Conservation (phyloP, 2,797 vertebrate genomes). For the Anabacerthia variegaticeps region DNA sequence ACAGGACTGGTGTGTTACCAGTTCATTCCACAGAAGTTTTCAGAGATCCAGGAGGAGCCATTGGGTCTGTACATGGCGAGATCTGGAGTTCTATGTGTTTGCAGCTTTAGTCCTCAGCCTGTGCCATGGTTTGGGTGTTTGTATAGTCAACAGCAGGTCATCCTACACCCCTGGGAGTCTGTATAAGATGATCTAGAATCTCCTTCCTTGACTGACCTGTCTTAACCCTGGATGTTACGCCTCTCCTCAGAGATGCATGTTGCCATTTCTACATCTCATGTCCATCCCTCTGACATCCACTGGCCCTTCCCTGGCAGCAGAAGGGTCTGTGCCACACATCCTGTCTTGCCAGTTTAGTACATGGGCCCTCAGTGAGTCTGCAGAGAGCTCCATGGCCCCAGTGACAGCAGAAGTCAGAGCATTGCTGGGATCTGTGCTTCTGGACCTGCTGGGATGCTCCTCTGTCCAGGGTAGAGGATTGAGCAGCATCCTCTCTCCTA, state of each 20-base stretch:
- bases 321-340: neutral
- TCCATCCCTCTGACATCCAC: neutral
- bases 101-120: neutral
- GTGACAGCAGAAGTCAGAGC: neutral
- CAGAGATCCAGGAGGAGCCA: neutral
- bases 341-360: neutral
- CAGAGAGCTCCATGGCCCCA: neutral
- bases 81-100: neutral
- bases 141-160: neutral
- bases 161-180: neutral
- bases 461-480: neutral
- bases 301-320: neutral
- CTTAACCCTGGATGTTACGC: neutral
- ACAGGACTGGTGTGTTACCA: accelerated
- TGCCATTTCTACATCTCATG: neutral
- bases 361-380: neutral
- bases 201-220: neutral
- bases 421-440: neutral
- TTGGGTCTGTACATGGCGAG: neutral
- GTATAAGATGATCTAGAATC: neutral
- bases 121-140: neutral
- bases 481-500: neutral
- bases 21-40: neutral
- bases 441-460: neutral
- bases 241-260: neutral